phyloP scores from a whole-genome alignment of 2,888 invertebrate species.

The Himalopsyche tibetana region DNA sequence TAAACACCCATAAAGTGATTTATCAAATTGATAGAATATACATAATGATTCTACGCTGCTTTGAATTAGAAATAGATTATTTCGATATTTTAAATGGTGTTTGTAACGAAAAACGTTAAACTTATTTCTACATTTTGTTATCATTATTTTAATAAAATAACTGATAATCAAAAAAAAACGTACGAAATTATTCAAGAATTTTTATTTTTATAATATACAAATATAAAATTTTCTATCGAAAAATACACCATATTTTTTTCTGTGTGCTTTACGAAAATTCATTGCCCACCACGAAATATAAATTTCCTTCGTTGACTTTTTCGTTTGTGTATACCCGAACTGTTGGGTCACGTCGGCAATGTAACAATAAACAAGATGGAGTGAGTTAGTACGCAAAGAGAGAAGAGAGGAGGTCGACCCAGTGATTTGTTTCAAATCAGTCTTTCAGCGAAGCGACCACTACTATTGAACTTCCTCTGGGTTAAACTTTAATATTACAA shows the following conservation, averaged over 20 bases:
- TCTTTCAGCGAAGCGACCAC: constrained; percentile 40
- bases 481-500: constrained; percentile 38
- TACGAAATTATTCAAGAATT: no score
- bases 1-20: no score
- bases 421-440: constrained; percentile 58
- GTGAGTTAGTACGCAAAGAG: constrained; percentile 46
- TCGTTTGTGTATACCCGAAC: constrained; percentile 6
- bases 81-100: no score
- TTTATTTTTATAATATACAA: no score
- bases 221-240: background rate
- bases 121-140: no score
- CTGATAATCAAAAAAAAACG: no score
- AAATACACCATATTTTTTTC: background rate
- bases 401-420: constrained; percentile 45
- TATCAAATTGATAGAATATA: no score
- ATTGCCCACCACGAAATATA: constrained; percentile 11
- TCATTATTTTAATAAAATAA: no score
- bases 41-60: no score
- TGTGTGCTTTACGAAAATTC: constrained; percentile 6
- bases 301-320: constrained; percentile 39
- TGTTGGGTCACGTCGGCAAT: constrained; percentile 44
- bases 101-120: no score
- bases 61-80: no score
- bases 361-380: constrained; percentile 48
- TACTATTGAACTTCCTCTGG: constrained; percentile 40